Evolutionary conservation across 2,797 vertebrate species (phyloP).

Genomic region (Sebastes flavidus): DNA sequence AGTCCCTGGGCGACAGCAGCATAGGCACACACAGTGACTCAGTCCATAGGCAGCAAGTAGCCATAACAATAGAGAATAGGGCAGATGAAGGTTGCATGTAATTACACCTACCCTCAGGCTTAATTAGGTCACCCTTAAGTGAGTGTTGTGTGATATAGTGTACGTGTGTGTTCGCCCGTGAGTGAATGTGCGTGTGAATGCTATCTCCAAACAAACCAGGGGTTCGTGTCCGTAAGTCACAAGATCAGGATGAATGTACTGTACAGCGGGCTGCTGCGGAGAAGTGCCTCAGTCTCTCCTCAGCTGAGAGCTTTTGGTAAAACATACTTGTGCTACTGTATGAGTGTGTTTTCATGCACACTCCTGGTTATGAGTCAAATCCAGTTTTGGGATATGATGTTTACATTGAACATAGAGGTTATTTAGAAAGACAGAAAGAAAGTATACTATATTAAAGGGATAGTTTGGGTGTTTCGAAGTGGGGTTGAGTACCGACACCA

Average conservation of each 20-base stretch:
- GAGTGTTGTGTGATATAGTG: conserved; percentile 52
- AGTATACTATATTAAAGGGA: neutral
- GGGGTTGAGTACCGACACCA: too few species aligned
- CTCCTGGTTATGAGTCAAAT: conserved; percentile 2
- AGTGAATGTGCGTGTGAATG: conserved; percentile 23
- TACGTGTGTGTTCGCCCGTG: conserved; percentile 18
- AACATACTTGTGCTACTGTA: conserved; percentile 5
- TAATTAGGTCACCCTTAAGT: conserved; percentile 78
- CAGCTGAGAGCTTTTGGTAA: conserved; percentile 14
- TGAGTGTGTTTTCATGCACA: neutral
- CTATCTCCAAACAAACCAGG: conserved; percentile 33
- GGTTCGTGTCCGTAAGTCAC: conserved; percentile 50
- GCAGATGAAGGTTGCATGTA: conserved; percentile 77
- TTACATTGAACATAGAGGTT: neutral
- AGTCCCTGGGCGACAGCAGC: conserved; percentile 32
- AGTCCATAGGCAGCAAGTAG: conserved; percentile 62
- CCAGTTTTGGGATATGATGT: neutral
- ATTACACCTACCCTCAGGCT: conserved; percentile 75
- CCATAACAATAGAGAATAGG: conserved; percentile 70
- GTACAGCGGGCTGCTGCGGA: conserved; percentile 21
- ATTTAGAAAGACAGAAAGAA: neutral
- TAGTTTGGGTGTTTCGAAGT: too few species aligned
- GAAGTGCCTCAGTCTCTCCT: conserved; percentile 14
- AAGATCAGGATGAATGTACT: conserved; percentile 45
- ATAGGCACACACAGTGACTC: conserved; percentile 29